phyloP scores from a whole-genome alignment of 2,113 vertebrate genomes.

The Ptilonorhynchus violaceus region DNA sequence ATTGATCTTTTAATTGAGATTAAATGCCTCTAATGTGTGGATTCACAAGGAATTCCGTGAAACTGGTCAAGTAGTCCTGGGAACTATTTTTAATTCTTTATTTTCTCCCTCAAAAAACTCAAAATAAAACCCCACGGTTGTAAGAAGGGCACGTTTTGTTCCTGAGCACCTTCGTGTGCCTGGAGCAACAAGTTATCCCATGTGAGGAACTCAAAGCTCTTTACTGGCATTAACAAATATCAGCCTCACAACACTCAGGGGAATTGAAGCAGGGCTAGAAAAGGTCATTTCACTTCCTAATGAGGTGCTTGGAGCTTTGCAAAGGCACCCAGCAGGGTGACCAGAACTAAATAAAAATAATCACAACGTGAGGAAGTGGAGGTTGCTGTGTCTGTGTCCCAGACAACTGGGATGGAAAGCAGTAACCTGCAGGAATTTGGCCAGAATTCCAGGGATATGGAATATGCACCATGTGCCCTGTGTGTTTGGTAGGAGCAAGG shows the following conservation, averaged over 20 bases:
- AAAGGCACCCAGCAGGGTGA: neutral
- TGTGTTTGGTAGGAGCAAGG: neutral
- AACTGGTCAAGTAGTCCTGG: neutral
- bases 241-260: fast-evolving
- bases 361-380: neutral
- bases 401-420: neutral
- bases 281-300: neutral
- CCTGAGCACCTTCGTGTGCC: neutral
- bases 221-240: neutral
- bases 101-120: neutral
- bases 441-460: neutral
- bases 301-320: neutral
- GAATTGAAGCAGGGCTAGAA: neutral
- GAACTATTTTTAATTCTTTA: neutral
- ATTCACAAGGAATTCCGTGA: neutral
- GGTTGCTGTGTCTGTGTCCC: neutral
- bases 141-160: neutral
- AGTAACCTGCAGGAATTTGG: neutral
- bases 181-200: neutral
- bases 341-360: neutral
- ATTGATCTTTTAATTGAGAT: neutral
- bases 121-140: neutral
- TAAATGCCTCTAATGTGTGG: neutral
- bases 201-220: neutral
- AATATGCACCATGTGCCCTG: neutral